A percentile compares a stretch with the other conserved stretches of the same genome.
phyloP scores from a whole-genome alignment of 2,888 invertebrate species.

The Andrena hattorfiana region DNA sequence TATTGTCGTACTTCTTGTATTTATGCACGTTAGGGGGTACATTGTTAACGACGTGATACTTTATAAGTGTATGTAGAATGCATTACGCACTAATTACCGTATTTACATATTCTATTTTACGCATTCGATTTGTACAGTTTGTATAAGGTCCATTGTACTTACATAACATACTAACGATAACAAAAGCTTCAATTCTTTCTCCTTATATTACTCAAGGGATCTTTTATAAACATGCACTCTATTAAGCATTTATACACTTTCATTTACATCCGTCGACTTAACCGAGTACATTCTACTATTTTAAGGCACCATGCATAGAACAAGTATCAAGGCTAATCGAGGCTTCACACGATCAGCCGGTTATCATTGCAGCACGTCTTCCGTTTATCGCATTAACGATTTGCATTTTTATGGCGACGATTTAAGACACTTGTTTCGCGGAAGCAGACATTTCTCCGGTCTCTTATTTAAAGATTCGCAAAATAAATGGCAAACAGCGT shows the following conservation, averaged over 20 bases:
- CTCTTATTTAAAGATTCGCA: neutral
- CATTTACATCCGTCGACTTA: conserved; percentile 42
- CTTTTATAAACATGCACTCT: neutral
- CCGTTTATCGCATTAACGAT: neutral
- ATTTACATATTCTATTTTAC: conserved; percentile 53
- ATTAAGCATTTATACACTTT: conserved; percentile 49
- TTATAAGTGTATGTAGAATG: conserved; percentile 3
- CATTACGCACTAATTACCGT: conserved; percentile 9
- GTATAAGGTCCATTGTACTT: conserved; percentile 23
- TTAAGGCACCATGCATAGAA: conserved; percentile 49
- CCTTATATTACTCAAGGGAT: neutral
- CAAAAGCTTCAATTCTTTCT: conserved; percentile 8
- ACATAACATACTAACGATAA: conserved; percentile 7
- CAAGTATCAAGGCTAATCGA: conserved; percentile 24
- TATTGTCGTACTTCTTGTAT: conserved; percentile 10
- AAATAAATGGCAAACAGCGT: conserved; percentile 9
- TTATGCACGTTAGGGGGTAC: neutral
- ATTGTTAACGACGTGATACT: conserved; percentile 9
- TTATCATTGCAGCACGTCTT: conserved; percentile 12
- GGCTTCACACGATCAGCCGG: neutral
- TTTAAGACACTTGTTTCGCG: conserved; percentile 1
- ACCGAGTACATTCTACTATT: conserved; percentile 25
- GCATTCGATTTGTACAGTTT: conserved; percentile 58
- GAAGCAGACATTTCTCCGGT: neutral
- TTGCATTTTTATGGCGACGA: conserved; percentile 38